Percentiles rank a stretch among this genome's conserved stretches.
phyloP scores from a whole-genome alignment of 1,140 invertebrate genomes.

The Eumeta japonica region DNA sequence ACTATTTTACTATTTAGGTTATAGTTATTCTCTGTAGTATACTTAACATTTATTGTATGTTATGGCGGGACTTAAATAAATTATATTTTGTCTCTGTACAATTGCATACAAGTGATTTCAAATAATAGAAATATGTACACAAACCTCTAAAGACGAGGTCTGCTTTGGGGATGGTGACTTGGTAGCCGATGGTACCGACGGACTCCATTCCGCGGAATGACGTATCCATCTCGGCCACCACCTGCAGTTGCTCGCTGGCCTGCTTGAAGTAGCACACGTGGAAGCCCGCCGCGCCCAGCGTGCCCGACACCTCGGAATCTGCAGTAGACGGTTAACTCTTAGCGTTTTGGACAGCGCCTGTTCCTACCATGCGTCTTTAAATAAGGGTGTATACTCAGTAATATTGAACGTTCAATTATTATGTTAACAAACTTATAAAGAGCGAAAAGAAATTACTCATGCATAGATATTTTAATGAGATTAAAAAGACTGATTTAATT shows the following conservation, averaged over 20 bases:
- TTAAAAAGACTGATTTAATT: too few species aligned
- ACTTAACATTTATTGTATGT: neutral
- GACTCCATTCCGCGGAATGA: slow-evolving; percentile 87
- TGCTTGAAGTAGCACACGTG: slow-evolving; percentile 95
- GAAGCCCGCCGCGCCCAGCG: slow-evolving; percentile 75
- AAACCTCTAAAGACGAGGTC: slow-evolving; percentile 91
- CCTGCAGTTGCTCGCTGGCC: slow-evolving; percentile 85
- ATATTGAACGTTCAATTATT: too few species aligned
- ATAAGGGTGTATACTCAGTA: neutral
- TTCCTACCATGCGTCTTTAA: neutral
- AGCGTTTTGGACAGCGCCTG: neutral
- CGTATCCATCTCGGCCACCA: slow-evolving; percentile 85
- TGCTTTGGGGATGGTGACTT: slow-evolving; percentile 94
- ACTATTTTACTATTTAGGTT: too few species aligned
- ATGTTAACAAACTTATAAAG: too few species aligned
- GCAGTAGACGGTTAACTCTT: slow-evolving; percentile 20
- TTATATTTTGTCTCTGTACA: too few species aligned
- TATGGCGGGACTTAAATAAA: too few species aligned
- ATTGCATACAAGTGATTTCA: too few species aligned
- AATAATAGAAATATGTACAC: too few species aligned
- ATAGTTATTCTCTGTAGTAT: too few species aligned
- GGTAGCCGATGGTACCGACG: slow-evolving; percentile 91
- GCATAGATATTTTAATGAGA: neutral
- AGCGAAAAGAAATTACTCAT: too few species aligned
- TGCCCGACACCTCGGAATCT: slow-evolving; percentile 69